Evolutionary conservation across 1,140 invertebrate genomes (phyloP).

Genomic region (Oryctes rhinoceros): DNA sequence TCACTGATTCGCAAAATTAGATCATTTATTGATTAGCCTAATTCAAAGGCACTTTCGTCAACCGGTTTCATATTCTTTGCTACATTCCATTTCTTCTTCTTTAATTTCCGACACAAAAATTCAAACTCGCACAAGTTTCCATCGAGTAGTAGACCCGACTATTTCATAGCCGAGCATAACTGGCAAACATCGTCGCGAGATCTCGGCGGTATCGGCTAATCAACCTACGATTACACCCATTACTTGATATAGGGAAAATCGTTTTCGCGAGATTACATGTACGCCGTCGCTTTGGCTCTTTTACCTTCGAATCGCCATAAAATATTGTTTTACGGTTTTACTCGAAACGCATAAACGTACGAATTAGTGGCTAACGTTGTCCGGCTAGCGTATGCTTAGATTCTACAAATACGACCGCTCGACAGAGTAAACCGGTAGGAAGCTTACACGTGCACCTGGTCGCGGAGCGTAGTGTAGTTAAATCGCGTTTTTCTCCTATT

Average conservation of each 20-base stretch:
- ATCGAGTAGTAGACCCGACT: background rate
- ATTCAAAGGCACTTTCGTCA: no score
- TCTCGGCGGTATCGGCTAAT: no score
- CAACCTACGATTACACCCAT: no score
- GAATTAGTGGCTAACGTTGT: background rate
- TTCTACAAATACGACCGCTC: background rate
- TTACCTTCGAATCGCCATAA: background rate
- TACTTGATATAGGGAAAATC: background rate
- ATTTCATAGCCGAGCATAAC: background rate
- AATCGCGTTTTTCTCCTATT: background rate
- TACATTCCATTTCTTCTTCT: no score
- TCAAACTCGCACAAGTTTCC: no score
- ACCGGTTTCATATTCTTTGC: no score
- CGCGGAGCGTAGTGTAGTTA: background rate
- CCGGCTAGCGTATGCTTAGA: background rate
- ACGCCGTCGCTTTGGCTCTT: background rate
- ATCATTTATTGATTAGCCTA: no score
- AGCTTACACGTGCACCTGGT: background rate
- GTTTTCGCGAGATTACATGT: background rate
- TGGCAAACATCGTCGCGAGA: background rate
- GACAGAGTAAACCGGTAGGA: background rate
- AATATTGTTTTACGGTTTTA: slow-evolving; percentile 25
- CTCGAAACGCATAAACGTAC: background rate
- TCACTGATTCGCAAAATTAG: no score
- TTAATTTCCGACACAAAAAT: no score